phyloP scores from a whole-genome alignment of 2,888 invertebrate genomes.

The Pandemis heparana region DNA sequence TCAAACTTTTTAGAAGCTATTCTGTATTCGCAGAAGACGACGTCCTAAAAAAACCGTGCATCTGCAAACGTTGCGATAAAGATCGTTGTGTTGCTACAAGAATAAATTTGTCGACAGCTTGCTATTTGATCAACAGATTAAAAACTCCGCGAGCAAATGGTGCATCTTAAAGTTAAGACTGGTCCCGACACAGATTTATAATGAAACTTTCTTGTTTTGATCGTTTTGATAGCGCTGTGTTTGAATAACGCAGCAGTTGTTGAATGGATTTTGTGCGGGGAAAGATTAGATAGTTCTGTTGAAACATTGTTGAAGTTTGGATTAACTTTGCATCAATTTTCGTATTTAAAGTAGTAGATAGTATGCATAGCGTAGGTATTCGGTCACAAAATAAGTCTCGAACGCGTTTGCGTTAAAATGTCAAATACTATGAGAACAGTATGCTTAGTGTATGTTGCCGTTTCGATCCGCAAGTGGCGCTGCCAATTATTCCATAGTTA shows the following conservation, averaged over 20 bases:
- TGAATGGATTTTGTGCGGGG: conserved; percentile 11
- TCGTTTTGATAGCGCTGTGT: conserved; percentile 36
- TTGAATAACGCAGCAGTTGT: conserved; percentile 16
- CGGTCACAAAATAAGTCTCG: too few species aligned
- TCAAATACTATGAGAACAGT: too few species aligned
- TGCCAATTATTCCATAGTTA: too few species aligned
- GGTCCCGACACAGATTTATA: conserved; percentile 46
- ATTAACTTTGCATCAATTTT: conserved; percentile 12
- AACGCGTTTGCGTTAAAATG: too few species aligned
- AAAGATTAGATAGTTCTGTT: conserved; percentile 9
- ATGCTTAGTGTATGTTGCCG: too few species aligned
- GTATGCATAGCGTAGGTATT: too few species aligned
- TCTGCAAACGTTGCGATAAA: conserved; percentile 66
- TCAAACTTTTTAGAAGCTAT: conserved; percentile 37
- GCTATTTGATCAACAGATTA: conserved; percentile 81
- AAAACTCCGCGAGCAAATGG: conserved; percentile 71
- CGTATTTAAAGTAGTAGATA: background rate
- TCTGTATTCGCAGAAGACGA: conserved; percentile 40
- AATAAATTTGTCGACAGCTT: conserved; percentile 79
- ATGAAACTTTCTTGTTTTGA: conserved; percentile 41
- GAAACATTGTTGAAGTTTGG: conserved; percentile 9
- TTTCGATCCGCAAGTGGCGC: too few species aligned
- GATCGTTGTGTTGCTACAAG: conserved; percentile 68
- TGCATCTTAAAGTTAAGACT: conserved; percentile 66
- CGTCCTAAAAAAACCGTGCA: conserved; percentile 53